These are phyloP conservation scores for Cephalopholis sonnerati DNA, from an alignment of 2,113 vertebrate genomes.

Conservation along the genomic window DNA sequence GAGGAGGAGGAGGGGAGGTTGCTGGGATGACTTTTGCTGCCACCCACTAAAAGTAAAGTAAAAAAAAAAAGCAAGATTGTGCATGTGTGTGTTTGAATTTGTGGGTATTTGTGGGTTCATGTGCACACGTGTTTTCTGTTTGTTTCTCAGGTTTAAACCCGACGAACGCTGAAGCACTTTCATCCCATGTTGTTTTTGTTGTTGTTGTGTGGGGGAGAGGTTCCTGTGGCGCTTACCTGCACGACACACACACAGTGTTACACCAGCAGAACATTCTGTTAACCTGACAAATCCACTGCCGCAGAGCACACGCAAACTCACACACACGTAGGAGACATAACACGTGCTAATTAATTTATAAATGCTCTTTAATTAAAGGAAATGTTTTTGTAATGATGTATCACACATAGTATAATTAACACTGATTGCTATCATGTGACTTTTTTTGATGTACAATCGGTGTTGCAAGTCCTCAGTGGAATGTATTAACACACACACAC, in stretches of 20 bases:
- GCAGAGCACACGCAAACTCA: slow-evolving; percentile 12
- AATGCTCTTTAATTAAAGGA: slow-evolving; percentile 35
- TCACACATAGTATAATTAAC: slow-evolving; percentile 36
- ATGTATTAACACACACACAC: neutral
- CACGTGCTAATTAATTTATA: slow-evolving; percentile 39
- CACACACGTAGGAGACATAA: neutral
- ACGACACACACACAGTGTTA: neutral
- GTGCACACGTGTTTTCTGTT: slow-evolving; percentile 15
- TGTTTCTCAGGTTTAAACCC: neutral
- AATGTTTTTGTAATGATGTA: slow-evolving; percentile 41
- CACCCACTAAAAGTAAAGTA: slow-evolving; percentile 45
- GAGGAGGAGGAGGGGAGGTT: neutral
- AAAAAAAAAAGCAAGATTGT: slow-evolving; percentile 31
- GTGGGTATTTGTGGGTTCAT: neutral
- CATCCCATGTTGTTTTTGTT: neutral
- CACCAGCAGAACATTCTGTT: slow-evolving; percentile 18
- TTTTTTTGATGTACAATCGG: slow-evolving; percentile 26
- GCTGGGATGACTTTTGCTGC: slow-evolving; percentile 59
- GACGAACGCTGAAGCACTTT: slow-evolving; percentile 5
- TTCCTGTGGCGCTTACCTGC: slow-evolving; percentile 10
- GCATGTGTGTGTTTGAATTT: slow-evolving; percentile 12
- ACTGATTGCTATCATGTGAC: slow-evolving; percentile 37
- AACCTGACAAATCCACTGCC: slow-evolving; percentile 16
- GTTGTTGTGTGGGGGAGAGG: slow-evolving; percentile 2
- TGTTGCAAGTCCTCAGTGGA: slow-evolving; percentile 19